Base-by-base conservation (phyloP, 2,797 vertebrate species). In the Premnoplex brunnescens region DNA sequence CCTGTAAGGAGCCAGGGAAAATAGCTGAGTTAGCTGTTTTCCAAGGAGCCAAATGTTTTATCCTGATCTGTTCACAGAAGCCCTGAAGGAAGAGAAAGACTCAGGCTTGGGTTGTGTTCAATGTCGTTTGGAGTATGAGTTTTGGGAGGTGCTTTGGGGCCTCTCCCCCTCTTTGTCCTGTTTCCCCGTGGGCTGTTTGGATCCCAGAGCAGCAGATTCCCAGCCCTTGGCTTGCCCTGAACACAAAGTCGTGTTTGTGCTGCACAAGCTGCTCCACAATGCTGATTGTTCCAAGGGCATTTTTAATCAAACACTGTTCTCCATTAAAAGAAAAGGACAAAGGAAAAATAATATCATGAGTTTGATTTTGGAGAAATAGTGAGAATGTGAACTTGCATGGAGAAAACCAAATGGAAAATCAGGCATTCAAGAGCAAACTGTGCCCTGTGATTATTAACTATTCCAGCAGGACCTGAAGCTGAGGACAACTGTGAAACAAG, bases 191-290 rank as follows among this genome's bases (percentile, higher is more conserved):
- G 44, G 75, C 58, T 39, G 51, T 52, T 78, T 51, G 56, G 59
- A 49, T 81, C 32, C 41, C 78, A 27, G 69, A 88, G 84, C 92
- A 71, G 86, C 26, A 49, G 81, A 69, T 68, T 68, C 75, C 91
- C 82, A 93, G 14, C 72, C 93, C 75, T n/a, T 37, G 66, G 43
- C 54, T 73, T 66, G 71, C 89, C 63, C 2, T 28, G 62, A 60
- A 3, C 92, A 96, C 93, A 92, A 85, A 91, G 81, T 92, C 24
- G 48, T 66, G 82, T 78, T 94, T 96, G 95, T 94, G 78, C 91
- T 85, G 79, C 64, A 75, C 72, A 54, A 56, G 74, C 96, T 71
- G 67, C 56, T 69, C 93, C 84, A 86, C 93, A 92, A 76, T 39
- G 84, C 87, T 87, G 72, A 92, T 92, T 93, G 93, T 94, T 93